Conservation (phyloP, 2,797 vertebrate species). For the Oreonectes daqikongensis region DNA sequence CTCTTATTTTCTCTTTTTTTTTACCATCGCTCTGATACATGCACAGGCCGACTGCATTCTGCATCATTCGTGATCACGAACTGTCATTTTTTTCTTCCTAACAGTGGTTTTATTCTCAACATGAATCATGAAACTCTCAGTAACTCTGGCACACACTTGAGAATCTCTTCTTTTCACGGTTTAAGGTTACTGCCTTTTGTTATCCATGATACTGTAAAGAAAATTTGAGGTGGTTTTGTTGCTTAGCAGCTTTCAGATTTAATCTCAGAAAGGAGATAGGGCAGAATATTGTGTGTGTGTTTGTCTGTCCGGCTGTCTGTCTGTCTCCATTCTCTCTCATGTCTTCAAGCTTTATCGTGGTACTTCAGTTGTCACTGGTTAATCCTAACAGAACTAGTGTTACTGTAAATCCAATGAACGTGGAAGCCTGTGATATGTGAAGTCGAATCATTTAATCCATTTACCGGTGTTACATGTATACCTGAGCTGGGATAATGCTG, state of each 20-base stretch:
- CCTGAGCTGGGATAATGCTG: slow-evolving; percentile 36
- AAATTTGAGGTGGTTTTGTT: slow-evolving; percentile 45
- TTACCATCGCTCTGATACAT: slow-evolving; percentile 38
- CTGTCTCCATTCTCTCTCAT: slow-evolving; percentile 9
- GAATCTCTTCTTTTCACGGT: slow-evolving; percentile 31
- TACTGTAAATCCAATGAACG: slow-evolving; percentile 27
- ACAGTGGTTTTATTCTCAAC: slow-evolving; percentile 12
- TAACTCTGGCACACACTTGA: slow-evolving; percentile 53
- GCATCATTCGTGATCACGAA: slow-evolving; percentile 2
- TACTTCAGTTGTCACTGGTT: slow-evolving; percentile 46
- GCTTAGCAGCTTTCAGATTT: slow-evolving; percentile 40
- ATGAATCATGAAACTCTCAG: slow-evolving; percentile 41
- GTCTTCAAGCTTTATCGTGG: slow-evolving; percentile 29
- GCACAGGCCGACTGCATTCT: slow-evolving; percentile 43
- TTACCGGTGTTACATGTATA: slow-evolving; percentile 22
- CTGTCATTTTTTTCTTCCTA: slow-evolving; percentile 1
- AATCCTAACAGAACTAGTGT: slow-evolving; percentile 22
- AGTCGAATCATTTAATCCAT: slow-evolving; percentile 22
- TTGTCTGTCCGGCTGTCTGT: not conserved
- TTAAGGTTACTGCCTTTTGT: slow-evolving; percentile 54
- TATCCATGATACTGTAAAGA: slow-evolving; percentile 61
- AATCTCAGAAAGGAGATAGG: slow-evolving; percentile 39
- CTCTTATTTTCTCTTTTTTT: slow-evolving; percentile 48
- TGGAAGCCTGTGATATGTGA: slow-evolving; percentile 33
- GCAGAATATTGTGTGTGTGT: slow-evolving; percentile 26